Percentiles rank a stretch among this genome's conserved stretches.
Evolutionary conservation across 2,797 vertebrate species (phyloP).

Genomic region (Acanthopagrus latus): DNA sequence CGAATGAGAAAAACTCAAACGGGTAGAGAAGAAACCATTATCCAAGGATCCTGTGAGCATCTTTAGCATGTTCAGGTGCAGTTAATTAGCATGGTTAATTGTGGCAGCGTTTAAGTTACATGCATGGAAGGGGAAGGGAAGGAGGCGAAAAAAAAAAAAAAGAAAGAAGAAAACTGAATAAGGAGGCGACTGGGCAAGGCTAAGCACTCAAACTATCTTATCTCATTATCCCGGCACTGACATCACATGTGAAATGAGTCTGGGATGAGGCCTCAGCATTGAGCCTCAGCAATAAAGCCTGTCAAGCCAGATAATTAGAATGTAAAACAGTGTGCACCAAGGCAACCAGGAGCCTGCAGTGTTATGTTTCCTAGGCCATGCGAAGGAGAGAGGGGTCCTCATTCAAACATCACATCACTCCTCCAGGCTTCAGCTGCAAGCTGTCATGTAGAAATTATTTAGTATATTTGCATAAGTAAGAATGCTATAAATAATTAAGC

Average conservation of each 20-base stretch:
- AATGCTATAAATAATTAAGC: constrained; percentile 86
- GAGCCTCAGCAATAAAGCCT: constrained; percentile 83
- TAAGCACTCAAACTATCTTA: constrained; percentile 81
- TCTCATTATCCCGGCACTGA: constrained; percentile 84
- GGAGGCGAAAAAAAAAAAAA: neutral
- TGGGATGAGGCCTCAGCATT: constrained; percentile 80
- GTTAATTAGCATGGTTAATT: constrained; percentile 42
- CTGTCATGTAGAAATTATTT: constrained; percentile 88
- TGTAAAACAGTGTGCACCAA: constrained; percentile 84
- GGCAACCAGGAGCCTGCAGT: constrained; percentile 78
- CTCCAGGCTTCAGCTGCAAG: constrained; percentile 82
- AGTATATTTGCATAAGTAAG: constrained; percentile 89
- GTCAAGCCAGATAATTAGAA: constrained; percentile 86
- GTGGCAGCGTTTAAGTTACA: constrained; percentile 48
- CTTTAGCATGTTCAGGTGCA: constrained; percentile 41
- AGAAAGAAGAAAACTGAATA: constrained; percentile 25
- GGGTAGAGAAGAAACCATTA: neutral
- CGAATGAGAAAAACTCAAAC: constrained; percentile 57
- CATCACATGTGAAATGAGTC: constrained; percentile 84
- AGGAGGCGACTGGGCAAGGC: constrained; percentile 63
- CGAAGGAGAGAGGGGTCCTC: constrained; percentile 72
- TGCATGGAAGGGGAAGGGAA: constrained; percentile 12
- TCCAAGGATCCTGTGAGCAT: constrained; percentile 37
- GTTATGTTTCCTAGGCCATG: constrained; percentile 79
- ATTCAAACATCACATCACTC: constrained; percentile 81